Base-by-base conservation (phyloP, 2,888 invertebrate genomes). In the Andrena bicolor region DNA sequence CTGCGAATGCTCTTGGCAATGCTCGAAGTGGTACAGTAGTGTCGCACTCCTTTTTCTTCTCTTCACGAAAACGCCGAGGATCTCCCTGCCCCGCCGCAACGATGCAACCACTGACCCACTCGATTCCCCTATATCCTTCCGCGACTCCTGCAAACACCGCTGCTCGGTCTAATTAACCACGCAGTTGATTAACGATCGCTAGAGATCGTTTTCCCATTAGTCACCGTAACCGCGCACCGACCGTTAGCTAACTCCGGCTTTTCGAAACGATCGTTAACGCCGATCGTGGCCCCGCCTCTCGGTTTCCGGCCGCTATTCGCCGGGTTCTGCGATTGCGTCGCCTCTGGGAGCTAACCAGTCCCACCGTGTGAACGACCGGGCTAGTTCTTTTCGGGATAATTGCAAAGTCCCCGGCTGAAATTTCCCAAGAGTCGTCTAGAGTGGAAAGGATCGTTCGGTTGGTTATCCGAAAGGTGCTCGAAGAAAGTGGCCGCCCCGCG, bases 241-340 rank as follows among this genome's bases (percentile, higher is more conserved):
- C 28, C 20, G 63, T 35, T 35, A 32, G 8, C 32, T 30, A 60
- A n/a, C 60, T n/a, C 48, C 28, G 7, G 41, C 8, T 48, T 82
- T 73, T 75, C 49, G 64, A 72, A 69, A 71, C 53, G 41, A 53
- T 80, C 64, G n/a, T 80, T 71, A 61, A 56, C 65, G 48, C 41
- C 32, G 32, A 56, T 35, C 61, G 53, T 6, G 72, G 65, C 20
- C 32, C 41, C 66, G 70, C 51, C 82, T 80, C 26, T 65, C 58
- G 58, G 49, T 23, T 81, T 83, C 76, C 70, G 74, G 76, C 10
- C 69, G 23, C 63, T 32, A 35, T 49, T 76, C 51, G 30, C 71
- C 20, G 13, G 32, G 51, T 76, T 84, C 80, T 66, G 72, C 66
- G 76, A 74, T n/a, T 13, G n/a, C 26, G 49, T 53, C 26, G 56